phyloP scores from a whole-genome alignment of 2,797 vertebrate genomes.

The Mormyrus hasselquistii region DNA sequence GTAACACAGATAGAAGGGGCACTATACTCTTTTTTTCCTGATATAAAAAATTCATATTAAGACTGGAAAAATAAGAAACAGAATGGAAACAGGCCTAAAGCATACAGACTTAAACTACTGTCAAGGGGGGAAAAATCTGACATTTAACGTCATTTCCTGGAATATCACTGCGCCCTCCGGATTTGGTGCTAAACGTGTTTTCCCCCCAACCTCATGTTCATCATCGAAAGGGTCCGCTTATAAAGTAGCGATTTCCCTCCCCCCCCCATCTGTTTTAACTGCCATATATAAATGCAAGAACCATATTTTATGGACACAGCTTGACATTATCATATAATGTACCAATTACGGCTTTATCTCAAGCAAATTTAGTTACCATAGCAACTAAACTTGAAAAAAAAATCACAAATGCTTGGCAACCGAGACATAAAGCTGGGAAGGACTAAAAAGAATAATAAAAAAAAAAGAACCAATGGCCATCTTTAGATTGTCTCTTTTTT shows the following conservation, averaged over 20 bases:
- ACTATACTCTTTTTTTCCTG: neutral
- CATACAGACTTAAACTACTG: neutral
- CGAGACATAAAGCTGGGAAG: conserved; percentile 7
- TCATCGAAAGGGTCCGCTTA: conserved; percentile 57
- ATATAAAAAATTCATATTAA: neutral
- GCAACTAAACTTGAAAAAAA: conserved; percentile 47
- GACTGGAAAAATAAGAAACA: neutral
- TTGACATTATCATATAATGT: conserved; percentile 66
- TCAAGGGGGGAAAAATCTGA: neutral
- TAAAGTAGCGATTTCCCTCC: conserved; percentile 51
- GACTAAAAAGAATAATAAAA: conserved; percentile 13
- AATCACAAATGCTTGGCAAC: conserved; percentile 32
- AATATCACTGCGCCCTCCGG: neutral
- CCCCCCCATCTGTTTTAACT: conserved; percentile 59
- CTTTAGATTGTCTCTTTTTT: neutral
- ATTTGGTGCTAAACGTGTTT: neutral
- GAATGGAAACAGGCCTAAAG: neutral
- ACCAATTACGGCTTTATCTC: conserved; percentile 62
- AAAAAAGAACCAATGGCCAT: neutral
- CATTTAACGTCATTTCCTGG: conserved; percentile 1
- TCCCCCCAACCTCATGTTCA: neutral
- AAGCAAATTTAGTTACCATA: conserved; percentile 59
- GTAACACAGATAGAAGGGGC: neutral
- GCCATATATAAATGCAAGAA: conserved; percentile 50
- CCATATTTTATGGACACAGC: conserved; percentile 52